A percentile compares a stretch with the other conserved stretches of the same genome.
phyloP scores from a whole-genome alignment of 2,888 invertebrate species.

The Halictus quadricinctus region DNA sequence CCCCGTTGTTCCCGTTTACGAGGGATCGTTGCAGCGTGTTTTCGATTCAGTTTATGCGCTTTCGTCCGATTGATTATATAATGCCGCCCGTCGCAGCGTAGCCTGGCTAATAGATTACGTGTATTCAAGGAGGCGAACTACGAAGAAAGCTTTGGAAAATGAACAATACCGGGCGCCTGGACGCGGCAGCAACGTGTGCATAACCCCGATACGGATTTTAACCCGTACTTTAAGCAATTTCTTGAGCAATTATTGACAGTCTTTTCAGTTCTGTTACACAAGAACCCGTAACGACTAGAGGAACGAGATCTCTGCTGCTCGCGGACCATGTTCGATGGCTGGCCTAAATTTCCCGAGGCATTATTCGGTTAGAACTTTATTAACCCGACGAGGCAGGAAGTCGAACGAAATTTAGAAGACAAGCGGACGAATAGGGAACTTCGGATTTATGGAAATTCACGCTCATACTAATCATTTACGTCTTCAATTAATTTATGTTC shows the following conservation, averaged over 20 bases:
- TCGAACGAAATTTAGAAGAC: neutral
- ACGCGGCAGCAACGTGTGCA: constrained; percentile 47
- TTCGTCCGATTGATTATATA: constrained; percentile 45
- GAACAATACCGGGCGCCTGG: constrained; percentile 40
- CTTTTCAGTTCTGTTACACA: constrained; percentile 27
- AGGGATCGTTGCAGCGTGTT: constrained; percentile 19
- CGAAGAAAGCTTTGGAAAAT: constrained; percentile 33
- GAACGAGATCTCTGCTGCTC: neutral
- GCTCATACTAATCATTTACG: neutral
- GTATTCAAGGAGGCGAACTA: neutral
- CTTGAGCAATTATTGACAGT: constrained; percentile 46
- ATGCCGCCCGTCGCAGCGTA: constrained; percentile 14
- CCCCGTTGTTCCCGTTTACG: constrained; percentile 5
- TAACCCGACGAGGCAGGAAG: neutral
- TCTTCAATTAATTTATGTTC: neutral
- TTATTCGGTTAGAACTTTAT: neutral
- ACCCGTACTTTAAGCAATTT: constrained; percentile 44
- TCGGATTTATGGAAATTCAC: neutral
- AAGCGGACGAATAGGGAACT: neutral
- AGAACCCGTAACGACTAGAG: neutral
- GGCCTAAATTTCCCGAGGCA: neutral
- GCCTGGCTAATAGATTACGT: constrained; percentile 46
- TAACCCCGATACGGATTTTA: constrained; percentile 41
- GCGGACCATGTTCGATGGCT: neutral
- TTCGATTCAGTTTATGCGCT: constrained; percentile 38